Percentiles rank a stretch among this genome's conserved stretches.
These are phyloP conservation scores for Sarcophaga carnaria DNA, from an alignment of 2,888 invertebrate genomes.

Conservation along the genomic window DNA sequence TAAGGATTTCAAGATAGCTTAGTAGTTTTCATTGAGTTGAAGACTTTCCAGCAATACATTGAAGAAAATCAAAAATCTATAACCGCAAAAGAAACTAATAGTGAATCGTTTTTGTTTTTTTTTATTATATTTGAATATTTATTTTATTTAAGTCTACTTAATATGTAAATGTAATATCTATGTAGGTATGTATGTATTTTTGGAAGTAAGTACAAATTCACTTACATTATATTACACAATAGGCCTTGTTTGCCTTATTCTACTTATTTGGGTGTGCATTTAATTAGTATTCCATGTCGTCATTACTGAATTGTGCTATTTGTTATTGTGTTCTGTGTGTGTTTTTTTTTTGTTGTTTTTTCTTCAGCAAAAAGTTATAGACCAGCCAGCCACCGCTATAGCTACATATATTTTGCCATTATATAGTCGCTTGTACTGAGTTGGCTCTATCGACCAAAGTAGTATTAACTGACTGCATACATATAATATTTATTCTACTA, in stretches of 20 bases:
- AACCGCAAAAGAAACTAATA: too few species aligned
- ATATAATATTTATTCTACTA: constrained; percentile 13
- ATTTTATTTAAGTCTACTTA: too few species aligned
- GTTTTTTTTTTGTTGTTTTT: neutral
- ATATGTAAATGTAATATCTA: too few species aligned
- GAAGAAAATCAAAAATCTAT: too few species aligned
- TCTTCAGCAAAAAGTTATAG: constrained; percentile 15
- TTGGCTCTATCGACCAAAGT: neutral
- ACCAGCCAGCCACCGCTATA: neutral
- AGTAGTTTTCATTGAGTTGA: too few species aligned
- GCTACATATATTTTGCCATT: neutral
- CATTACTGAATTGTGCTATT: constrained; percentile 35
- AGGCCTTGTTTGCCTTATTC: constrained; percentile 36
- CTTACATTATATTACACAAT: neutral
- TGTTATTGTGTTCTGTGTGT: neutral
- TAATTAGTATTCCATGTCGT: constrained; percentile 43
- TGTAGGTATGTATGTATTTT: too few species aligned
- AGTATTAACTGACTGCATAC: constrained; percentile 20
- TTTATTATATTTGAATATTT: neutral
- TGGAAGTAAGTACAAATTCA: too few species aligned
- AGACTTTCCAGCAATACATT: too few species aligned
- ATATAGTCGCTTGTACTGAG: neutral
- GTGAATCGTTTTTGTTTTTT: neutral
- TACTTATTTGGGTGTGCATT: constrained; percentile 40
- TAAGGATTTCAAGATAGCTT: too few species aligned